Evolutionary conservation across 2,888 invertebrate species (phyloP), one percentile per base, ranked within the genome.

Genomic region (Bombyx huttoni): DNA sequence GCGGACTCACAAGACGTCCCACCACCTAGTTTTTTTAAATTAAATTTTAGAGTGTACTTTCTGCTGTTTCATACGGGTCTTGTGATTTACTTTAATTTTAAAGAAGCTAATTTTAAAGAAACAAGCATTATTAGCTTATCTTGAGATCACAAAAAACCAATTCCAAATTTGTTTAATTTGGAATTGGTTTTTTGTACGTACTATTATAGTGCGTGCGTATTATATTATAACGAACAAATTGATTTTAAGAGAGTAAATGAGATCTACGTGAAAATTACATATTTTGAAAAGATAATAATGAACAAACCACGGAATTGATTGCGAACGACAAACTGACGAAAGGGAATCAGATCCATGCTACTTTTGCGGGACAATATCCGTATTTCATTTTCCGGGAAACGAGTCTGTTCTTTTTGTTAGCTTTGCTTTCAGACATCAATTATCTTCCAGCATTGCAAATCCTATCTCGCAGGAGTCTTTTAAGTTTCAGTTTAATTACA

Each of bases 371-470:
- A 62, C 64, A 67, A 64, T 65, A 64, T 65, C 60, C 61, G 63
- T 67, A 67, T 70, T 73, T 63, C 63, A 65, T 63, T 62, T 66
- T 58, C 59, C 56, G 60, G 57, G 64, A 57, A 40, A 64, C 63
- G 59, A 63, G 60, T 65, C 68, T 65, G 66, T 68, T 69, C 65
- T 65, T 64, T 63, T 65, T 68, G 67, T 70, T 68, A 67, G 67
- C 58, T 58, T 65, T 68, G 67, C 70, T 68, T 69, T 65, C 58
- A 58, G 63, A 60, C 62, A 60, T 63, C 65, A 66, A 68, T 70
- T 68, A 67, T 67, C 65, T 69, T 65, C 60, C 62, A 53, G 34
- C 50, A 50, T 34, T 48, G 50, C 52, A 52, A 52, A 50, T 50
- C 48, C 50, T 49, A 33, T 12, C 34, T 33, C 47, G 13, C 13